These are phyloP conservation scores for Neodiprion fabricii DNA, from an alignment of 1,140 invertebrate species.

Conservation along the genomic window DNA sequence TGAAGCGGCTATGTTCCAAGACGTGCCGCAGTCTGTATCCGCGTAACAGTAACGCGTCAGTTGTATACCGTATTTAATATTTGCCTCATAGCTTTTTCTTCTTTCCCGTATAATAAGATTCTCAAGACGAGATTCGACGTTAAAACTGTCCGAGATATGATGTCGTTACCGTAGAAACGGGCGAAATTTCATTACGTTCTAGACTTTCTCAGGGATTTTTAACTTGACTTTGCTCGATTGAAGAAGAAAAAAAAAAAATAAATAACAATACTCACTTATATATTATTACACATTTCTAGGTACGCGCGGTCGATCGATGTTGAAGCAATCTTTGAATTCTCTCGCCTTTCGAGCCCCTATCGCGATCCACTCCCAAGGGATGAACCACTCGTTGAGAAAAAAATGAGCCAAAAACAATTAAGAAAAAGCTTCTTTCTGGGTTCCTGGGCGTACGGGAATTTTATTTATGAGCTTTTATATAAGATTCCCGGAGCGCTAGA, in stretches of 20 bases:
- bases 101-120: not conserved
- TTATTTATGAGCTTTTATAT: conserved; percentile 46
- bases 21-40: not conserved
- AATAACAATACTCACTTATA: too few relatives aligned
- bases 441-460: conserved; percentile 36
- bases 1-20: not conserved
- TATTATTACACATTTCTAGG: too few relatives aligned
- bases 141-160: not conserved
- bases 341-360: too few relatives aligned
- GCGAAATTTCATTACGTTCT: not conserved
- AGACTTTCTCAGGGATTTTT: not conserved
- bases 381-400: conserved; percentile 1
- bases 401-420: conserved; percentile 19
- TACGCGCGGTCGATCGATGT: too few relatives aligned
- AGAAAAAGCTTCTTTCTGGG: conserved; percentile 18
- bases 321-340: too few relatives aligned
- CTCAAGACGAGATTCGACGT: conserved; percentile 1
- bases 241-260: not conserved
- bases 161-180: not conserved
- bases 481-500: conserved; percentile 36
- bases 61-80: conserved; percentile 1
- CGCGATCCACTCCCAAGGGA: too few relatives aligned
- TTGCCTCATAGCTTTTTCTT: not conserved
- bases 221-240: not conserved
- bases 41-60: not conserved